phyloP scores from a whole-genome alignment of 2,797 vertebrate species.

The Hirundo rustica region DNA sequence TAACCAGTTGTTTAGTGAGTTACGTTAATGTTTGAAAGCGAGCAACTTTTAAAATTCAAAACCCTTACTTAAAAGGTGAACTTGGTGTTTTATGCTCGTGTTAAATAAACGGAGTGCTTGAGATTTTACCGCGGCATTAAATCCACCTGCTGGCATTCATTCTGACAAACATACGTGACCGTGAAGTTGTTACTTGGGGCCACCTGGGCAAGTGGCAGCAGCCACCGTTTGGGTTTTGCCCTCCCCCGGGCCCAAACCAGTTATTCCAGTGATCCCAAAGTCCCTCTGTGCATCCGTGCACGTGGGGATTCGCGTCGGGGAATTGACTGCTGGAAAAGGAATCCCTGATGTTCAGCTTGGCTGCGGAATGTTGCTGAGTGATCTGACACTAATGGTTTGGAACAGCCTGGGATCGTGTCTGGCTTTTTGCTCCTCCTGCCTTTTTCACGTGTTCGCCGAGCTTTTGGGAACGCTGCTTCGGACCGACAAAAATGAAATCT shows the following conservation, averaged over 20 bases:
- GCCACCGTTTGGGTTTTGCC: neutral
- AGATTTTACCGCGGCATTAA: neutral
- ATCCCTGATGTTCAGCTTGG: neutral
- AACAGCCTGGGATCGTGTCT: neutral
- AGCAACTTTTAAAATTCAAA: neutral
- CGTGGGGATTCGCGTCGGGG: rapidly evolving
- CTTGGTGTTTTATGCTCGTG: neutral
- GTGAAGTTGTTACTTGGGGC: neutral
- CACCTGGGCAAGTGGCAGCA: neutral
- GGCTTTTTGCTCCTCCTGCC: neutral
- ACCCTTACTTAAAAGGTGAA: neutral
- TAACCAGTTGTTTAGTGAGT: neutral
- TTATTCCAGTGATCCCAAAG: neutral
- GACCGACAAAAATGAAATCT: neutral
- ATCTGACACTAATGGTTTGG: neutral
- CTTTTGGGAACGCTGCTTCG: neutral
- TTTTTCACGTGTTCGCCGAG: neutral
- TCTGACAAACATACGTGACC: rapidly evolving
- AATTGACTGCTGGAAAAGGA: neutral
- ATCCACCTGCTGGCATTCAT: neutral
- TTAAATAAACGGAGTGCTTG: neutral
- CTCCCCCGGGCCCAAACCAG: neutral
- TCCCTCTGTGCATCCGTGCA: neutral
- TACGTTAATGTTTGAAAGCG: neutral
- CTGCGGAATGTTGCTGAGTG: neutral